A percentile compares a stretch with the other conserved stretches of the same genome.
These are phyloP conservation scores for Xiphias gladius DNA, from an alignment of 2,113 vertebrate genomes.

Conservation along the genomic window DNA sequence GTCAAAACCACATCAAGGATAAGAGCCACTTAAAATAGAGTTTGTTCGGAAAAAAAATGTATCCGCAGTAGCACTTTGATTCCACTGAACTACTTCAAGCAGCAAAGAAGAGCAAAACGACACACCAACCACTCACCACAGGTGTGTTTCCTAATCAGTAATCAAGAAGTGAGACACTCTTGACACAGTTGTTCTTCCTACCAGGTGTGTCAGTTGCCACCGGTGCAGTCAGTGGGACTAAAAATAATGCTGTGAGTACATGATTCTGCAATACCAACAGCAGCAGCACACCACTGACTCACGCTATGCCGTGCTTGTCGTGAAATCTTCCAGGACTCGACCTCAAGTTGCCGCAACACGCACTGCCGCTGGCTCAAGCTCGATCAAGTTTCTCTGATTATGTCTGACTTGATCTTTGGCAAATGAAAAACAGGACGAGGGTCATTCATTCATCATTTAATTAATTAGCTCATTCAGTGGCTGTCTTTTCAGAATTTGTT, in stretches of 20 bases:
- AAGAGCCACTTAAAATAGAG: not conserved
- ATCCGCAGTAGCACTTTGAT: not conserved
- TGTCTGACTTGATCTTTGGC: not conserved
- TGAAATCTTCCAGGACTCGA: slow-evolving; percentile 37
- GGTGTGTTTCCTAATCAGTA: slow-evolving; percentile 25
- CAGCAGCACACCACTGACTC: slow-evolving; percentile 43
- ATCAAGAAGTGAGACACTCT: slow-evolving; percentile 22
- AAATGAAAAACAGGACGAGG: slow-evolving; percentile 29
- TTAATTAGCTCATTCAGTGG: not conserved
- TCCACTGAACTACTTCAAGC: not conserved
- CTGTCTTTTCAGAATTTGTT: not conserved
- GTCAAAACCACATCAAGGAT: not conserved
- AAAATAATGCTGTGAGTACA: not conserved
- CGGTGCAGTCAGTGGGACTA: not conserved
- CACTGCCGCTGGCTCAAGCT: slow-evolving; percentile 34
- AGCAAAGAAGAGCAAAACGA: not conserved
- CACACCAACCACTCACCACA: not conserved
- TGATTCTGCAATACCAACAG: not conserved
- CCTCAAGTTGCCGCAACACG: slow-evolving; percentile 20
- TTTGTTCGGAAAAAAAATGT: not conserved
- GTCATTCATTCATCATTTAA: slow-evolving; percentile 7
- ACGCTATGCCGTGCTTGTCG: slow-evolving; percentile 52
- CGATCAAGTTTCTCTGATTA: slow-evolving; percentile 30
- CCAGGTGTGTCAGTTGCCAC: slow-evolving; percentile 28
- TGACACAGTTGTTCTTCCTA: slow-evolving; percentile 8